These are phyloP conservation scores for Dioctria rufipes DNA, from an alignment of 2,888 invertebrate species.

Conservation along the genomic window DNA sequence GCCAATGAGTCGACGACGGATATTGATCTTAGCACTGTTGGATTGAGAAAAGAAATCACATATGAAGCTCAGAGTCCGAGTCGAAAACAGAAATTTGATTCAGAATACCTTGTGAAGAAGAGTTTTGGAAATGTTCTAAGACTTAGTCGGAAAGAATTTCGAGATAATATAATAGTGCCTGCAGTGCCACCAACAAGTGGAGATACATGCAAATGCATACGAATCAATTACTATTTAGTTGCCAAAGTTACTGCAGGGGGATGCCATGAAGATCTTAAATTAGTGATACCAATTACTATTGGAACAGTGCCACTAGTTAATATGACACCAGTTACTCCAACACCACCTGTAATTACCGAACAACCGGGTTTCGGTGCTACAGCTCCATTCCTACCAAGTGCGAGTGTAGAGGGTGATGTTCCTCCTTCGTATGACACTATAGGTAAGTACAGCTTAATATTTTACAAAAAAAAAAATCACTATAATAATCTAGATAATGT, in stretches of 20 bases:
- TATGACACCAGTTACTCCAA: slow-evolving; percentile 4
- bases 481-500: no score
- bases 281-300: slow-evolving; percentile 10
- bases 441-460: neutral
- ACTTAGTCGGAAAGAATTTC: slow-evolving; percentile 19
- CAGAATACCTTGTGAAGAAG: neutral
- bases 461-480: no score
- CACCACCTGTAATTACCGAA: neutral
- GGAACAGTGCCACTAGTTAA: slow-evolving; percentile 36
- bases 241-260: slow-evolving; percentile 12
- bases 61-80: neutral
- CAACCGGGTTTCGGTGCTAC: slow-evolving; percentile 18
- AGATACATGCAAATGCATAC: slow-evolving; percentile 34
- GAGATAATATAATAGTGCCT: slow-evolving; percentile 16
- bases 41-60: slow-evolving; percentile 2
- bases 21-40: neutral
- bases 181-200: slow-evolving; percentile 22
- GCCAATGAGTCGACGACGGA: slow-evolving; percentile 33
- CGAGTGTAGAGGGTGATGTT: slow-evolving; percentile 5
- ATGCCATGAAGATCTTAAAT: slow-evolving; percentile 3
- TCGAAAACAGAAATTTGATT: neutral
- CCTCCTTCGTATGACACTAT: slow-evolving; percentile 35
- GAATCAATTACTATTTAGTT: slow-evolving; percentile 14
- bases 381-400: slow-evolving; percentile 5
- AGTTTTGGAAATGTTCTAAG: slow-evolving; percentile 14